phyloP scores from a whole-genome alignment of 2,888 invertebrate genomes.

The Drosophila cognata region DNA sequence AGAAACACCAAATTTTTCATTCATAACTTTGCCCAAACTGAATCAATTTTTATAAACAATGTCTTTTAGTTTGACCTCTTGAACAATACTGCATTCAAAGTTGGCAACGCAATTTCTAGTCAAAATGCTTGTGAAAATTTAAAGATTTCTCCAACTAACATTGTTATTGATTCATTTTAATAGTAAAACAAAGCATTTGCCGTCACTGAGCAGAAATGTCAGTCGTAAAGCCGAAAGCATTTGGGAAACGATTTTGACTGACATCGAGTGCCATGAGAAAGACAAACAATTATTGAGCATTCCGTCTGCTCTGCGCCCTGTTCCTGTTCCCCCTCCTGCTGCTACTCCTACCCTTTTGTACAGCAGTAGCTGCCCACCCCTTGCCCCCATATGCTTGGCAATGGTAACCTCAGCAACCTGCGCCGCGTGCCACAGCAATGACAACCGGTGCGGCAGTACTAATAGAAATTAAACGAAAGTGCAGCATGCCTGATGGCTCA shows the following conservation, averaged over 20 bases:
- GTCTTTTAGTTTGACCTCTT: not conserved
- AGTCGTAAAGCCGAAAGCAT: slow-evolving; percentile 24
- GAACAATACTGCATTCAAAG: not conserved
- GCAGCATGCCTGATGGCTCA: slow-evolving; percentile 29
- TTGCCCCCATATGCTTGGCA: slow-evolving; percentile 17
- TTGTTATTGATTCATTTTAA: slow-evolving; percentile 5
- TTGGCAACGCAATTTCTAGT: not conserved
- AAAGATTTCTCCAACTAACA: slow-evolving; percentile 6
- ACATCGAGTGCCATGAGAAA: slow-evolving; percentile 80
- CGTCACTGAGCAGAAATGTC: slow-evolving; percentile 19
- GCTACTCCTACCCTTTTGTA: slow-evolving; percentile 1
- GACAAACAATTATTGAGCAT: slow-evolving; percentile 68
- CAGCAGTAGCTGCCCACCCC: not conserved
- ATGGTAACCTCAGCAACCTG: slow-evolving; percentile 75
- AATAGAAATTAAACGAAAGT: slow-evolving; percentile 82
- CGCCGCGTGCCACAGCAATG: slow-evolving; percentile 75
- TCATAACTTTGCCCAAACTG: not conserved
- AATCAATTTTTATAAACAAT: not conserved
- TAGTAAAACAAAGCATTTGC: slow-evolving; percentile 7
- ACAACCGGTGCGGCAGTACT: slow-evolving; percentile 66
- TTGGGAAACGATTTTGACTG: slow-evolving; percentile 69
- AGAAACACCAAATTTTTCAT: not conserved
- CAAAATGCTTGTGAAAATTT: not conserved
- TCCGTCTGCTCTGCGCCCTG: slow-evolving; percentile 20
- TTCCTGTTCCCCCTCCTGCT: not conserved